Percentiles rank a stretch among this genome's conserved stretches.
Evolutionary conservation across 2,113 vertebrate species (phyloP).

Genomic region (Aspiorhynchus laticeps): DNA sequence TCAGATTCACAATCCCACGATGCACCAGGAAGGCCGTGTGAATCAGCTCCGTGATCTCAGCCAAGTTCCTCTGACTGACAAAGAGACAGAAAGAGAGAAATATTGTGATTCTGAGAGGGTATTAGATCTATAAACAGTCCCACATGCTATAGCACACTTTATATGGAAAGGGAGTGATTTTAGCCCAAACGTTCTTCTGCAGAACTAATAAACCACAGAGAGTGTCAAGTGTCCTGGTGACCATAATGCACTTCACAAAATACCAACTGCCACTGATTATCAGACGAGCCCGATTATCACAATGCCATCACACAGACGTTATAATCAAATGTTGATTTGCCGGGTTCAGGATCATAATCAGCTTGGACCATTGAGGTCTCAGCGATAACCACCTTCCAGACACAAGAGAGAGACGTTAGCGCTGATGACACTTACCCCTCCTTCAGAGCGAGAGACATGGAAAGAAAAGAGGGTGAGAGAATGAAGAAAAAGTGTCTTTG

Average conservation of each 20-base stretch:
- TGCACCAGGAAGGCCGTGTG: slow-evolving; percentile 97
- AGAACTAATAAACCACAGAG: slow-evolving; percentile 57
- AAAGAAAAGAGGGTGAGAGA: slow-evolving; percentile 7
- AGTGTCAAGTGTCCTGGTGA: slow-evolving; percentile 50
- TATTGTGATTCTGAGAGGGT: not conserved
- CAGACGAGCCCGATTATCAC: slow-evolving; percentile 54
- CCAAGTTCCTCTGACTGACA: slow-evolving; percentile 90
- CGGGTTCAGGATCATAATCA: slow-evolving; percentile 76
- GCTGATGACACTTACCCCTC: slow-evolving; percentile 78
- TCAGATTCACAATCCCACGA: slow-evolving; percentile 92
- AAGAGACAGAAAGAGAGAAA: slow-evolving; percentile 7
- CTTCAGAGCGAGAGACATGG: slow-evolving; percentile 65
- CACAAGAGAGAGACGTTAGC: slow-evolving; percentile 69
- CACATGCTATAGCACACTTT: not conserved
- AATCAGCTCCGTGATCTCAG: slow-evolving; percentile 96
- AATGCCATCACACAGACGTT: slow-evolving; percentile 55
- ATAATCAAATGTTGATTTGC: slow-evolving; percentile 82
- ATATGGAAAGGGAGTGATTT: not conserved
- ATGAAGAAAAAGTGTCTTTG: slow-evolving; percentile 60
- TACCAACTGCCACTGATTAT: slow-evolving; percentile 76
- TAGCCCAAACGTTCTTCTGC: slow-evolving; percentile 27
- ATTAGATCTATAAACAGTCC: slow-evolving; percentile 4
- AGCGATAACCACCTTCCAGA: slow-evolving; percentile 24
- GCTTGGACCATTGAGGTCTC: slow-evolving; percentile 60
- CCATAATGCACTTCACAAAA: slow-evolving; percentile 60